phyloP scores from a whole-genome alignment of 1,140 invertebrate species.

The Drosophila kepulauana region DNA sequence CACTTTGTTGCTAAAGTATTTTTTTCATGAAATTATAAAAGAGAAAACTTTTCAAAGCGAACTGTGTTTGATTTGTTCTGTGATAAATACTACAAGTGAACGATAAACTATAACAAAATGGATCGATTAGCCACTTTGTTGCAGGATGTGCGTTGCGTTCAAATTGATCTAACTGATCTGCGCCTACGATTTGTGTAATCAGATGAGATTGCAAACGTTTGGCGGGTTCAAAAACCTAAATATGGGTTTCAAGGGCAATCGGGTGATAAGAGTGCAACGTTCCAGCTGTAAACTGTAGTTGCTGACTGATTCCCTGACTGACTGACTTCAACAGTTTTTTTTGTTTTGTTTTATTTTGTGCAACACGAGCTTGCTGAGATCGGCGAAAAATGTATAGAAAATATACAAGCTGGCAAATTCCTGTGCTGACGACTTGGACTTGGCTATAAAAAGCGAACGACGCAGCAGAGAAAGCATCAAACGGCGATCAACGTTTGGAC shows the following conservation, averaged over 20 bases:
- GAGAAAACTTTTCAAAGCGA: too few species aligned
- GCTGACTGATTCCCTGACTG: neutral
- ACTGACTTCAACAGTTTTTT: conserved; percentile 32
- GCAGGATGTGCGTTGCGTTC: conserved; percentile 18
- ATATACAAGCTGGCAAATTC: neutral
- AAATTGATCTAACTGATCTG: neutral
- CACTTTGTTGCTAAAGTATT: too few species aligned
- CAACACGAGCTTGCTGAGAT: conserved; percentile 44
- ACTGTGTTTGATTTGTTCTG: too few species aligned
- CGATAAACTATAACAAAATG: too few species aligned
- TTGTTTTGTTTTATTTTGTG: conserved; percentile 6
- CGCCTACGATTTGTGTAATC: conserved; percentile 22
- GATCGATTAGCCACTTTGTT: conserved; percentile 21
- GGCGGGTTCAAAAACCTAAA: conserved; percentile 49
- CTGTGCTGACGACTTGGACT: neutral
- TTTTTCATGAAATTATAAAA: too few species aligned
- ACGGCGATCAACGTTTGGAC: conserved; percentile 72
- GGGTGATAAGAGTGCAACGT: conserved; percentile 28
- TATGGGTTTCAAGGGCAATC: conserved; percentile 37
- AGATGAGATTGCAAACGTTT: conserved; percentile 27
- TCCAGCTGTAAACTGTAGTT: neutral
- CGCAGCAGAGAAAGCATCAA: conserved; percentile 47
- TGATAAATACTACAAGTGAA: too few species aligned
- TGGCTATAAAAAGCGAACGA: conserved; percentile 53
- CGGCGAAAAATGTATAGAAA: conserved; percentile 43